These are phyloP conservation scores for Ptychochromis oligacanthus DNA, from an alignment of 2,113 vertebrate genomes.

Conservation along the genomic window DNA sequence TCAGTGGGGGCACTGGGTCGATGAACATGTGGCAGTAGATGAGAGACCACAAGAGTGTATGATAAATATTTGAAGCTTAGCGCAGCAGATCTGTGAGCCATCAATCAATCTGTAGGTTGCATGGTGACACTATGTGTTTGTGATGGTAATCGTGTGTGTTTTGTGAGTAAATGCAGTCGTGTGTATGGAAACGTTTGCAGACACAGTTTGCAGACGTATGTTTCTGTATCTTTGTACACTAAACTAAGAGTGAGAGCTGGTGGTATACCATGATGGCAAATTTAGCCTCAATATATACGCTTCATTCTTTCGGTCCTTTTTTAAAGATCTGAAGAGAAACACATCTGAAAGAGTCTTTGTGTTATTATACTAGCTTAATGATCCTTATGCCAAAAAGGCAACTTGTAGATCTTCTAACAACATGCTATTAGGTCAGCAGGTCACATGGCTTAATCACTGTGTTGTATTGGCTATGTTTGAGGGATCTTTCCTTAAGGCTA, in stretches of 20 bases:
- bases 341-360: not conserved
- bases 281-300: not conserved
- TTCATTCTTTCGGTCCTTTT: not conserved
- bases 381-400: slow-evolving; percentile 13
- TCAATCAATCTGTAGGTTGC: slow-evolving; percentile 46
- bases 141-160: not conserved
- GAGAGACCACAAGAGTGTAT: slow-evolving; percentile 55
- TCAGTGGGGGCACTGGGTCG: slow-evolving; percentile 51
- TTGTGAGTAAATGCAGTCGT: not conserved
- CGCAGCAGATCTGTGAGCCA: slow-evolving; percentile 49
- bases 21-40: slow-evolving; percentile 68
- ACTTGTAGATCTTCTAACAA: slow-evolving; percentile 19
- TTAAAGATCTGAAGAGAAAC: not conserved
- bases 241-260: not conserved
- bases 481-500: slow-evolving; percentile 10
- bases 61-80: slow-evolving; percentile 71
- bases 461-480: slow-evolving; percentile 12
- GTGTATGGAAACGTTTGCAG: not conserved
- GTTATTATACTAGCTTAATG: not conserved
- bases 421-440: slow-evolving; percentile 25
- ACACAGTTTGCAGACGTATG: not conserved
- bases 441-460: not conserved
- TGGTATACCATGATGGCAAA: not conserved
- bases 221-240: not conserved
- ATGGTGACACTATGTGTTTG: slow-evolving; percentile 13